These are phyloP conservation scores for Operophtera brumata DNA, from an alignment of 2,888 invertebrate genomes.

Conservation along the genomic window DNA sequence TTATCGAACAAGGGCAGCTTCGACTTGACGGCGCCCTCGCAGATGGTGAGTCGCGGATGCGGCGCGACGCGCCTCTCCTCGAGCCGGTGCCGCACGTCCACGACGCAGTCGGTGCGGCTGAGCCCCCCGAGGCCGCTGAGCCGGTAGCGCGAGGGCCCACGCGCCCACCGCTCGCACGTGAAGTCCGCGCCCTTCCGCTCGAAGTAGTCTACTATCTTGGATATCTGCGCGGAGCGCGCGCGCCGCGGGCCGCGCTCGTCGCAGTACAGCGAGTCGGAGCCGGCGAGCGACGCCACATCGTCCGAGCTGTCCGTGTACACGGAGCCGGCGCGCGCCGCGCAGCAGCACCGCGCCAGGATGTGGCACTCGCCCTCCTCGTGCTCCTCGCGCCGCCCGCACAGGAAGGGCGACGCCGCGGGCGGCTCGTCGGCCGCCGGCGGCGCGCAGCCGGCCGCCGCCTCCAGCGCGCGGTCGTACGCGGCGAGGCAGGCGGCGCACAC, in stretches of 20 bases:
- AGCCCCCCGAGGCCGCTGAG: neutral
- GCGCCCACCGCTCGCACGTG: slow-evolving; percentile 54
- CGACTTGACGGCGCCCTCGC: slow-evolving; percentile 92
- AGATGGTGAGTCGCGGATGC: slow-evolving; percentile 84
- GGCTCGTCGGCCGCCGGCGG: neutral
- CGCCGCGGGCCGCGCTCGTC: slow-evolving; percentile 83
- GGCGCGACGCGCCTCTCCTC: slow-evolving; percentile 27
- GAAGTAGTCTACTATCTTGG: slow-evolving; percentile 93
- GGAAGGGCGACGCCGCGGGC: slow-evolving; percentile 25
- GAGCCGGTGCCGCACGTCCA: slow-evolving; percentile 25
- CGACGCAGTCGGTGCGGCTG: slow-evolving; percentile 7
- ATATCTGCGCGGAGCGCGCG: slow-evolving; percentile 85
- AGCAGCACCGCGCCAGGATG: slow-evolving; percentile 62
- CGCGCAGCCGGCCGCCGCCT: slow-evolving; percentile 37
- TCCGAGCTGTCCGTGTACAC: slow-evolving; percentile 94
- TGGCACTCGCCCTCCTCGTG: slow-evolving; percentile 50
- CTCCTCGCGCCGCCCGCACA: slow-evolving; percentile 39
- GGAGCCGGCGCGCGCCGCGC: slow-evolving; percentile 68
- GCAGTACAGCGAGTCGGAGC: slow-evolving; percentile 86
- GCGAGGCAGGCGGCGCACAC: neutral
- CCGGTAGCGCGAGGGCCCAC: slow-evolving; percentile 10
- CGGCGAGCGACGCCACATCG: slow-evolving; percentile 90
- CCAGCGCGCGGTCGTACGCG: slow-evolving; percentile 57
- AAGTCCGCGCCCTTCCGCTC: slow-evolving; percentile 86
- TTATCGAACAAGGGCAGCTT: slow-evolving; percentile 92